Conservation (phyloP, 2,113 vertebrate genomes). For the Emydura subglobosa region DNA sequence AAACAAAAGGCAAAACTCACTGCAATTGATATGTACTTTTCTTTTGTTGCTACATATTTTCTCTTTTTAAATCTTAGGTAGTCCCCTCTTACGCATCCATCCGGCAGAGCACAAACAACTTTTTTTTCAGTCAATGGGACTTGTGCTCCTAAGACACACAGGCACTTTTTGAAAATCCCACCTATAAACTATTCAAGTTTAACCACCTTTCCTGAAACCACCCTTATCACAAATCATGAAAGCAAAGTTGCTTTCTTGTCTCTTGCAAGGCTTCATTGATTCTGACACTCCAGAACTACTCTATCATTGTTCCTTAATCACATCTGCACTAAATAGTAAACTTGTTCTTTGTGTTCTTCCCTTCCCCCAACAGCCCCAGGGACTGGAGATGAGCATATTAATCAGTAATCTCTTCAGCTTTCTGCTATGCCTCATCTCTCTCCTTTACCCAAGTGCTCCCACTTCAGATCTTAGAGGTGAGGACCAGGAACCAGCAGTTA, state of each 20-base stretch:
- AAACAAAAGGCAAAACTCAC: conserved; percentile 28
- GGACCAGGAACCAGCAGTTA: conserved; percentile 65
- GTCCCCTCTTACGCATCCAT: not conserved
- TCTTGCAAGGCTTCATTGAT: too few relatives aligned
- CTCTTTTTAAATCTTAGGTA: not conserved
- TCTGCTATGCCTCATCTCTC: not conserved
- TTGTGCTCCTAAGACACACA: too few relatives aligned
- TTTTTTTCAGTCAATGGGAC: not conserved
- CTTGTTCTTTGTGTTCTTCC: conserved; percentile 20
- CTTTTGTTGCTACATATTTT: not conserved
- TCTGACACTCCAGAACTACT: too few relatives aligned
- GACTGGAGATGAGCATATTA: not conserved
- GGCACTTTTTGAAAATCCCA: too few relatives aligned
- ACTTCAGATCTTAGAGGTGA: conserved; percentile 52
- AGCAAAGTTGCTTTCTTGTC: too few relatives aligned
- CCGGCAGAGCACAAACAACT: not conserved
- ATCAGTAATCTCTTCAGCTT: not conserved
- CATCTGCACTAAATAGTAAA: not conserved
- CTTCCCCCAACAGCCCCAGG: not conserved
- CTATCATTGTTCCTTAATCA: too few relatives aligned
- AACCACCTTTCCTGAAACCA: too few relatives aligned
- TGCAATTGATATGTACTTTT: not conserved
- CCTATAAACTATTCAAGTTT: too few relatives aligned
- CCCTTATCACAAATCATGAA: too few relatives aligned
- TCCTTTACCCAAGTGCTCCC: conserved; percentile 53